These are phyloP conservation scores for Actinernus sp. DNA, from an alignment of 92 coral and sea anemone genomes.

Conservation along the genomic window DNA sequence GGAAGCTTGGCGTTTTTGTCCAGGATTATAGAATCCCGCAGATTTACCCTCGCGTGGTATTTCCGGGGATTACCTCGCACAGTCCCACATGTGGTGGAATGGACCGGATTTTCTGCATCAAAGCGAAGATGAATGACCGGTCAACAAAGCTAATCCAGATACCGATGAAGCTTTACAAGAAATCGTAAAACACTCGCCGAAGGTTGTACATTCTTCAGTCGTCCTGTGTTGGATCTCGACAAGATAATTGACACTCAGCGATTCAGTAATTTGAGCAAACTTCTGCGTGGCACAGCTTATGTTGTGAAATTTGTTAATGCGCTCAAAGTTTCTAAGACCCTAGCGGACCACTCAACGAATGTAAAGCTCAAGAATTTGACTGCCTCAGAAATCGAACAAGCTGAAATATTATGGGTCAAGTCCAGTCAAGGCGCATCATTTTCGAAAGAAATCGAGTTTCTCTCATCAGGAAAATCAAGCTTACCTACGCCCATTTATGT, in stretches of 20 bases:
- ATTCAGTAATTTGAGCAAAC: slow-evolving; percentile 43
- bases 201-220: background rate
- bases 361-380: slow-evolving; percentile 7
- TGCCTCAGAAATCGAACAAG: slow-evolving; percentile 33
- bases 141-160: background rate
- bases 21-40: slow-evolving; percentile 42
- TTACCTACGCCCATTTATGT: slow-evolving; percentile 32
- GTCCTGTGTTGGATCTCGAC: slow-evolving; percentile 7
- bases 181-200: slow-evolving; percentile 11
- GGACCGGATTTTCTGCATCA: slow-evolving; percentile 35
- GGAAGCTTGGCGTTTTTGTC: slow-evolving; percentile 35
- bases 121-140: slow-evolving; percentile 39
- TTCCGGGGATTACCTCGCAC: slow-evolving; percentile 35
- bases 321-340: slow-evolving; percentile 11
- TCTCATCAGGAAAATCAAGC: slow-evolving; percentile 15
- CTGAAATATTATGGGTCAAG: slow-evolving; percentile 41
- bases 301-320: slow-evolving; percentile 32
- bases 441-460: slow-evolving; percentile 41
- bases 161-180: slow-evolving; percentile 17
- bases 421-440: slow-evolving; percentile 38
- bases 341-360: background rate
- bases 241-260: slow-evolving; percentile 40
- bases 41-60: slow-evolving; percentile 56
- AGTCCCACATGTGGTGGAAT: slow-evolving; percentile 27
- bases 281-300: slow-evolving; percentile 63